Base-by-base conservation (phyloP, 1,140 invertebrate species). In the Drosophila busckii region DNA sequence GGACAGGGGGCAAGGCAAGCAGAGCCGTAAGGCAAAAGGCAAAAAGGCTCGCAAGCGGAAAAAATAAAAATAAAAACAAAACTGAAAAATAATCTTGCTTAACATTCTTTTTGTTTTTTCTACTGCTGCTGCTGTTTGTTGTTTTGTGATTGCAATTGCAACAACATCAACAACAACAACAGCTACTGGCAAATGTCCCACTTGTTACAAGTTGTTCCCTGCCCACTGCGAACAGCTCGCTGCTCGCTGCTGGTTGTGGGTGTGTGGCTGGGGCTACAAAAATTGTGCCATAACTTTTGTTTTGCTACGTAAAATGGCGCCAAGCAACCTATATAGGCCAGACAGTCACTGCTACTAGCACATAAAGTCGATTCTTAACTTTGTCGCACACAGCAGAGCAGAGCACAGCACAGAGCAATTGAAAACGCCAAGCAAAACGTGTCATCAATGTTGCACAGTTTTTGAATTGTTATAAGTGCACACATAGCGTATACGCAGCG, bases 271-370 rank as follows among this genome's bases (percentile, higher is more conserved):
- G 31, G 32, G 23, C 37, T 62, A 37, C 35, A 78, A 71, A n/a
- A 78, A 78, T 78, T 76, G 73, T 68, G 73, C 73, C 73, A 78
- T 78, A 78, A 78, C 73, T 78, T 78, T 78, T 78, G 73, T 78
- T 78, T 78, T 78, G 73, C 73, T 71, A 80, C 73, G 73, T 78
- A 78, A 78, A 78, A 78, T 78, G 73, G 73, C 73, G 73, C 73
- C 73, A 78, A 80, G 73, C 73, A 80, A 78, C 73, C 73, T 80
- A 78, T 78, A 78, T 82, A 78, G 73, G 71, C 71, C 71, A 78
- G 71, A 78, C 73, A 71, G 54, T n/a, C 63, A 49, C 12, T n/a
- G n/a, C n/a, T n/a, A n/a, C n/a, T n/a, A 58, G 41, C 22, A 32
- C 28, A 50, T 52, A 52, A 40, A 52, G 12, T 20, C n/a, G 8